Percentiles rank a stretch among this genome's conserved stretches.
Evolutionary conservation across 2,888 invertebrate genomes (phyloP).

Genomic region (Drosophila mimica): DNA sequence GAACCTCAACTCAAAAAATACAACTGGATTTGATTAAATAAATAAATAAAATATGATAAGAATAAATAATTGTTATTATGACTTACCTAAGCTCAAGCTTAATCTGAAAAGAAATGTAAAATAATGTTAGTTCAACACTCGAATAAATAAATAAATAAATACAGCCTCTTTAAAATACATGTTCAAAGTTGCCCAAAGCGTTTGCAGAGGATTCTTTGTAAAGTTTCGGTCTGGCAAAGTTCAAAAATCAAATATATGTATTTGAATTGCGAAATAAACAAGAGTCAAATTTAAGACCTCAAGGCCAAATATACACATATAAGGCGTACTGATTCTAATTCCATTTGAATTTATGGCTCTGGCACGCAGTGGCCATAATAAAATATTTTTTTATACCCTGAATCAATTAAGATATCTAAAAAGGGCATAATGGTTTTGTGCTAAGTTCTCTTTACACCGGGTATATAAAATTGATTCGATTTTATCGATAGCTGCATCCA

Average conservation of each 20-base stretch:
- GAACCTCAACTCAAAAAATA: slow-evolving; percentile 14
- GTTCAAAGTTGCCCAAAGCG: not conserved
- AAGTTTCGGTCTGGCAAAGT: not conserved
- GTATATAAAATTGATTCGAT: not conserved
- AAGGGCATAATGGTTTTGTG: not conserved
- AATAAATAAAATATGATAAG: not conserved
- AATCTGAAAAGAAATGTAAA: slow-evolving; percentile 14
- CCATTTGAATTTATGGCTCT: slow-evolving; percentile 18
- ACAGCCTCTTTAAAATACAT: not conserved
- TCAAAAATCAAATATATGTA: not conserved
- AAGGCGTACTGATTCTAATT: slow-evolving; percentile 17
- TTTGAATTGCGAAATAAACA: not conserved
- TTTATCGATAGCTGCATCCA: not conserved
- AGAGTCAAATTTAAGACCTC: not conserved
- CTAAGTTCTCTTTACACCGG: not conserved
- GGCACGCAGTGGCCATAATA: slow-evolving; percentile 24
- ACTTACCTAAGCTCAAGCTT: slow-evolving; percentile 14
- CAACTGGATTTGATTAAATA: slow-evolving; percentile 5
- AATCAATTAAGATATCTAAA: not conserved
- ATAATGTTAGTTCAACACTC: not conserved
- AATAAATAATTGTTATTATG: not conserved
- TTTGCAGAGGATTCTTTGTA: not conserved
- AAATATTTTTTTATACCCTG: slow-evolving; percentile 9
- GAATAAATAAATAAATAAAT: not conserved
- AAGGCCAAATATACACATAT: not conserved